Conservation (phyloP, 1,140 invertebrate genomes). For the Drosophila fuyamai region DNA sequence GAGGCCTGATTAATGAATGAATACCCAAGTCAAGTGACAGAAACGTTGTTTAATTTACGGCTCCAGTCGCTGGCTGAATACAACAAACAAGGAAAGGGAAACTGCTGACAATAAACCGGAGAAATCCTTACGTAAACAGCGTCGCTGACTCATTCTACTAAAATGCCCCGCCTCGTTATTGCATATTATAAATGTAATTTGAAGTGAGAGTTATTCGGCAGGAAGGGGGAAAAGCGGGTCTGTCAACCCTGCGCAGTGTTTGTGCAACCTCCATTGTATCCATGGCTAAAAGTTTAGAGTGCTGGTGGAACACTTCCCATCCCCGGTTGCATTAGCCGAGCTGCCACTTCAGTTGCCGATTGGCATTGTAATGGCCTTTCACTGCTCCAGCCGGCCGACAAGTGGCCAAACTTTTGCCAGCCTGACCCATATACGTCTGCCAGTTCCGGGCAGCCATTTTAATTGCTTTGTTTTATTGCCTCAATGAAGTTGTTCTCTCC, state of each 20-base stretch:
- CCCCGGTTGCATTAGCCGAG: slow-evolving; percentile 40
- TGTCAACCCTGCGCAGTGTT: slow-evolving; percentile 38
- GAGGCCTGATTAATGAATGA: slow-evolving; percentile 67
- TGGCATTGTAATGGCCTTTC: slow-evolving; percentile 72
- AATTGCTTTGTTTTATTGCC: slow-evolving; percentile 76
- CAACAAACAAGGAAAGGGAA: slow-evolving; percentile 32
- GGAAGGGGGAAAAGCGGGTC: not conserved
- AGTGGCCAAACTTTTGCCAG: slow-evolving; percentile 57
- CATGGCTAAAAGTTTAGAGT: slow-evolving; percentile 45
- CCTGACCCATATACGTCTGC: slow-evolving; percentile 67
- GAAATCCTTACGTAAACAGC: slow-evolving; percentile 46
- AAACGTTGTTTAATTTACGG: slow-evolving; percentile 48
- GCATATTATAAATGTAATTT: slow-evolving; percentile 50
- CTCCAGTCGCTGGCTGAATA: slow-evolving; percentile 24
- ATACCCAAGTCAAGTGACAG: slow-evolving; percentile 45
- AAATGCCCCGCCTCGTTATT: slow-evolving; percentile 12
- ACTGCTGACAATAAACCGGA: slow-evolving; percentile 36
- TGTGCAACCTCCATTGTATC: slow-evolving; percentile 52
- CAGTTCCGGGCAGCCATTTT: slow-evolving; percentile 59
- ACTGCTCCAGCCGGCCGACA: slow-evolving; percentile 42
- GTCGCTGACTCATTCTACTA: slow-evolving; percentile 28
- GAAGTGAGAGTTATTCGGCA: slow-evolving; percentile 9
- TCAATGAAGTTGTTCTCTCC: slow-evolving; percentile 47
- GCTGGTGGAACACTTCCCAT: slow-evolving; percentile 36
- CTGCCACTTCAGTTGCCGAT: slow-evolving; percentile 68